These are phyloP conservation scores for Cataglyphis albicans DNA, from an alignment of 2,888 invertebrate genomes.

Conservation along the genomic window DNA sequence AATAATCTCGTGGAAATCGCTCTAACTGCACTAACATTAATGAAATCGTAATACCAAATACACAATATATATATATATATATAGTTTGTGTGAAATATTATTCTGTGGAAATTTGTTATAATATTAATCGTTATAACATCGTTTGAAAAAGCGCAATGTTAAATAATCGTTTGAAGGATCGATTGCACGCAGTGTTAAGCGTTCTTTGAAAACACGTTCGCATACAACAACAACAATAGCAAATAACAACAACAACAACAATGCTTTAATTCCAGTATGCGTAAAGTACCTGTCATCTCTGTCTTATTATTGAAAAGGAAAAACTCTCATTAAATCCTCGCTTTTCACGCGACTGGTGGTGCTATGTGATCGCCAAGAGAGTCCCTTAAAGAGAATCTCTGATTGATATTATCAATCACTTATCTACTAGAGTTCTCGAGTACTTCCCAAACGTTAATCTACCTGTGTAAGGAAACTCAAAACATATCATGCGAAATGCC, in stretches of 20 bases:
- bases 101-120: constrained; percentile 43
- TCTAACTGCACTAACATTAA: constrained; percentile 53
- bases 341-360: constrained; percentile 64
- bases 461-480: constrained; percentile 71
- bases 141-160: constrained; percentile 29
- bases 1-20: constrained; percentile 66
- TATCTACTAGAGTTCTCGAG: constrained; percentile 62
- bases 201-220: constrained; percentile 34
- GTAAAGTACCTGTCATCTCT: constrained; percentile 61
- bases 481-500: constrained; percentile 80
- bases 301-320: constrained; percentile 28
- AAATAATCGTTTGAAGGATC: constrained; percentile 36
- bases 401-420: constrained; percentile 53
- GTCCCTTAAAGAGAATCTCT: constrained; percentile 56
- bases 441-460: constrained; percentile 70
- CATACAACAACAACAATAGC: constrained; percentile 16
- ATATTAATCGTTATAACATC: constrained; percentile 48
- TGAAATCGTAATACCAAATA: constrained; percentile 58
- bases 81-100: constrained; percentile 59
- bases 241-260: not conserved
- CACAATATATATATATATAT: constrained; percentile 49
- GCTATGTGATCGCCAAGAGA: constrained; percentile 59
- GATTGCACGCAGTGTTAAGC: constrained; percentile 38
- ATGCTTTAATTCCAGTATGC: constrained; percentile 49
- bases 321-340: constrained; percentile 59